Base-by-base conservation (phyloP, 2,113 vertebrate species). In the Elachura formosa region DNA sequence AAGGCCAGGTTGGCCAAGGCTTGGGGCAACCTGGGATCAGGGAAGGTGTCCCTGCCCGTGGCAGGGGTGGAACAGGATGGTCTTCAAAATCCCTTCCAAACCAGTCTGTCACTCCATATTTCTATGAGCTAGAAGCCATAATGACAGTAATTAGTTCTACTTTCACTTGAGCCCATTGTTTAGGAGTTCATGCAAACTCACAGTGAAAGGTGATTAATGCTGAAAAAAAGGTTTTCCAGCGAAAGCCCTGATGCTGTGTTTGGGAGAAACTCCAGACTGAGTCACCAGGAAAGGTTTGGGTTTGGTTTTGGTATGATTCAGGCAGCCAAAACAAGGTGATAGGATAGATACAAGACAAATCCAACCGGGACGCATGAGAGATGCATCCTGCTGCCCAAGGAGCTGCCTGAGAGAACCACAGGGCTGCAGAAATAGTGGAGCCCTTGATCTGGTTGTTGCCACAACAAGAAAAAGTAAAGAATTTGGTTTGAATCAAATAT, bases 271-370 rank as follows among this genome's bases (percentile, higher is more conserved):
- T 69, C 51, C 20, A 34, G 55, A n/a, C 19, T 51, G 31, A 31
- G 22, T 46, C 2, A 3, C 14, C 28, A 25, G 54, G 45, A 71
- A 33, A 18, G 15, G 18, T 12, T 76, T 83, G 63, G 34, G 14
- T 72, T 77, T 71, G 55, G 34, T n/a, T 88, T 36, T 56, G 69
- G 10, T 24, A 12, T 28, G 59, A 56, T 56, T 41, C 73, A 84
- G 59, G 55, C 63, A 69, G 36, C 33, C 2, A 0, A 46, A 3
- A 2, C 33, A 43, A 48, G 68, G 29, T 1, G 0, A 34, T 10
- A 26, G n/a, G 38, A 86, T 40, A 43, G 61, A 84, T 77, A 43
- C 4, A 33, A 45, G 61, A n/a, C 1, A 3, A 11, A 21, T 55
- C n/a, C 9, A 4, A 2, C 34, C 10, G 52, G 68, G 45, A 41